Evolutionary conservation across 2,113 vertebrate genomes (phyloP).

Genomic region (Lycaon pictus): DNA sequence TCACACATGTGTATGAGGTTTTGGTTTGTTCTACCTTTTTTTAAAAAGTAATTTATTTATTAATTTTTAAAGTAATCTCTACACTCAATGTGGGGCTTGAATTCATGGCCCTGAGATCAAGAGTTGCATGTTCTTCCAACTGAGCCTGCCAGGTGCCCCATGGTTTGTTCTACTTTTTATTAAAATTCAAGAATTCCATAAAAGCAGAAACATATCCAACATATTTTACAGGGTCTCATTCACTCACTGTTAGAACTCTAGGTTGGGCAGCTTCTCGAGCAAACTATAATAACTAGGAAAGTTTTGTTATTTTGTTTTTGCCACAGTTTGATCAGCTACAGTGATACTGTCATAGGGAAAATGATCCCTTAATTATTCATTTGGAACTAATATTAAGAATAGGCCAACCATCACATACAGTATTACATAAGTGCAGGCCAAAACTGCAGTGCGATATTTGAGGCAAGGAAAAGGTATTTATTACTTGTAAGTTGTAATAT

Average conservation of each 20-base stretch:
- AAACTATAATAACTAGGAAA: neutral
- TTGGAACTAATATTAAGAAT: neutral
- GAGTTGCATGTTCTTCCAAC: neutral
- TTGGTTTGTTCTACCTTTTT: neutral
- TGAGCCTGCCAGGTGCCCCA: neutral
- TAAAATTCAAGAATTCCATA: neutral
- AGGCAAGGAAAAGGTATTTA: neutral
- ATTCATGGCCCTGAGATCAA: neutral
- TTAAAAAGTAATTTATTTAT: neutral
- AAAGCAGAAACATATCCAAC: neutral
- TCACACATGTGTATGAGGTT: neutral
- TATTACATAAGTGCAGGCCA: neutral
- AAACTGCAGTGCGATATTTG: neutral
- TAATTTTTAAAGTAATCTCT: neutral
- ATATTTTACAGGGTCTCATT: neutral
- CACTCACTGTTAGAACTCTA: neutral
- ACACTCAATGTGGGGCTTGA: neutral
- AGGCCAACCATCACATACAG: neutral
- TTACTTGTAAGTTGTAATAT: neutral
- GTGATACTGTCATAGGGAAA: neutral
- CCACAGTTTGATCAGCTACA: neutral
- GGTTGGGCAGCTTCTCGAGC: conserved; percentile 3
- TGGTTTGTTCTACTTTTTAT: neutral
- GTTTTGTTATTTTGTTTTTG: neutral
- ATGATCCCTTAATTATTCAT: neutral